Percentiles rank a stretch among this genome's conserved stretches.
Evolutionary conservation across 2,888 invertebrate genomes (phyloP).

Genomic region (Rhodophaea formosa): DNA sequence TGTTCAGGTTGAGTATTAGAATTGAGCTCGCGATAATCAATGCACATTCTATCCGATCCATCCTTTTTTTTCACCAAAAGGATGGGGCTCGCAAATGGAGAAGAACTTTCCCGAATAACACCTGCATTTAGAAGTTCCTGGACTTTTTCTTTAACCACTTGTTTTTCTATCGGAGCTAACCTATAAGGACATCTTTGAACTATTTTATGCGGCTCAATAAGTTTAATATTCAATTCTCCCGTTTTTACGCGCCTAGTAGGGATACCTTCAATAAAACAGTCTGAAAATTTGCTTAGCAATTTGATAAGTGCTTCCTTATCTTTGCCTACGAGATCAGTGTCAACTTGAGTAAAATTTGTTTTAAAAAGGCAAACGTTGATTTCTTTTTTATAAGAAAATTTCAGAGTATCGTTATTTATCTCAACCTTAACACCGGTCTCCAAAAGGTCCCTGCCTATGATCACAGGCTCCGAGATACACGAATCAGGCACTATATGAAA

Average conservation of each 20-base stretch:
- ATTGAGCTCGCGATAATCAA: background rate
- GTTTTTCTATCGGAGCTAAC: background rate
- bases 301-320: background rate
- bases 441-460: conserved; percentile 21
- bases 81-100: too few relatives aligned
- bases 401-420: conserved; percentile 9
- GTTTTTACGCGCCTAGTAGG: background rate
- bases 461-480: conserved; percentile 12
- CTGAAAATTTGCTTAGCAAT: background rate
- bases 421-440: conserved; percentile 13
- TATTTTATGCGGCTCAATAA: background rate
- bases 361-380: background rate
- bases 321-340: background rate
- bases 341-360: background rate
- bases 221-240: background rate
- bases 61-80: too few relatives aligned
- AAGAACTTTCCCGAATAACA: too few relatives aligned
- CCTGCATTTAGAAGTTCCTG: background rate
- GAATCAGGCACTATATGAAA: conserved; percentile 22
- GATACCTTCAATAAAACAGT: background rate
- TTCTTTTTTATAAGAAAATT: background rate
- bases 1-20: background rate
- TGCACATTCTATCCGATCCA: too few relatives aligned
- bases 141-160: background rate
- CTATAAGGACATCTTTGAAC: background rate